Percentiles rank a stretch among this genome's conserved stretches.
These are phyloP conservation scores for Acrocephalus scirpaceus DNA, from an alignment of 2,797 vertebrate species.

Conservation along the genomic window DNA sequence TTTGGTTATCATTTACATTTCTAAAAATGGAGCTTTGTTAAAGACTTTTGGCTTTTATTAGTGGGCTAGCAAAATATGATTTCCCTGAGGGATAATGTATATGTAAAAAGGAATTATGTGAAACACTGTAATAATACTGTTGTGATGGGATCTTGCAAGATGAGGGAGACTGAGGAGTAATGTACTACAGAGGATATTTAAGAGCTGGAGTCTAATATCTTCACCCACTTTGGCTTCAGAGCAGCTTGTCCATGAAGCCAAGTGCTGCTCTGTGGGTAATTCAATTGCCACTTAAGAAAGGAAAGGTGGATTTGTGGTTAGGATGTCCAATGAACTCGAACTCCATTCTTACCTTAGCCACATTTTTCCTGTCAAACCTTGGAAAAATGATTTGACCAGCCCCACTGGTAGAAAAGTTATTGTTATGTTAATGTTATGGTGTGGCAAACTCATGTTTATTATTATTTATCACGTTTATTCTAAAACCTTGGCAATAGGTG, in stretches of 20 bases:
- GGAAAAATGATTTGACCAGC: not conserved
- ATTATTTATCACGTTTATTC: not conserved
- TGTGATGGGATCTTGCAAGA: not conserved
- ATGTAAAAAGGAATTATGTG: not conserved
- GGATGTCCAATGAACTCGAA: not conserved
- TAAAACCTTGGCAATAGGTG: not conserved
- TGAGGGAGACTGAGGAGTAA: not conserved
- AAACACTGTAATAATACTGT: not conserved
- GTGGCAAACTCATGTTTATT: not conserved
- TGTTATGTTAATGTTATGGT: not conserved
- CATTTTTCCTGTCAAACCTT: not conserved
- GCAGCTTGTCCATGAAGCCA: not conserved
- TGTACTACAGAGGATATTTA: not conserved
- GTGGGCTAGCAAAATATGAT: not conserved
- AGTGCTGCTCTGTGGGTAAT: not conserved
- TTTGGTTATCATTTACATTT: conserved; percentile 23
- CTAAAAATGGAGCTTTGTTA: not conserved
- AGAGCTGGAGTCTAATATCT: not conserved
- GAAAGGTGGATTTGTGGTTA: not conserved
- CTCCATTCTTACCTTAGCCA: not conserved
- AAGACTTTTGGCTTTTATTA: conserved; percentile 26
- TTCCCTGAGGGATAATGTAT: not conserved
- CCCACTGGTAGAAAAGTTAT: not conserved
- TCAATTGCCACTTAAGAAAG: not conserved
- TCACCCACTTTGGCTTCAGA: not conserved